Conservation (phyloP, 2,888 invertebrate species). For the Apamea anceps region DNA sequence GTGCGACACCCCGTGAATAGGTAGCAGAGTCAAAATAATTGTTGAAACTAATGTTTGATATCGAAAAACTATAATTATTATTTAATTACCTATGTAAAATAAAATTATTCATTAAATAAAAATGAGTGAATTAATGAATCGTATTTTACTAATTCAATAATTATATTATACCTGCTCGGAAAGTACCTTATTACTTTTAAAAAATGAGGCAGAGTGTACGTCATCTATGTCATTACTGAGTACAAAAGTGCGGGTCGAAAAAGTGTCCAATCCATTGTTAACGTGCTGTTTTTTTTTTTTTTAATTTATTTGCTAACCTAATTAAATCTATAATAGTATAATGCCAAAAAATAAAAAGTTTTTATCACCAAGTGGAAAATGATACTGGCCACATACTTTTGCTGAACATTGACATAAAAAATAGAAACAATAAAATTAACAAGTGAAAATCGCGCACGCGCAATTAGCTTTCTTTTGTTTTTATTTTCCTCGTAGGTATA, state of each 20-base stretch:
- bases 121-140: not conserved
- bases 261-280: no score
- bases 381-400: not conserved
- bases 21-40: not conserved
- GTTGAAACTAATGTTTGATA: not conserved
- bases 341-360: not conserved
- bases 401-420: not conserved
- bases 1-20: not conserved
- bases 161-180: not conserved
- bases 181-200: not conserved
- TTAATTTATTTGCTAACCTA: no score
- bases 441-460: no score
- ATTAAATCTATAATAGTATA: no score
- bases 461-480: not conserved
- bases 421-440: not conserved
- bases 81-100: not conserved
- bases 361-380: not conserved
- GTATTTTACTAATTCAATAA: slow-evolving; percentile 2
- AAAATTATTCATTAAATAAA: not conserved
- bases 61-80: no score
- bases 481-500: not conserved
- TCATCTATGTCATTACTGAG: not conserved
- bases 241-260: not conserved
- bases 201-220: not conserved
- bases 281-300: no score